Base-by-base conservation (phyloP, 2,888 invertebrate species). In the Thereva unica region DNA sequence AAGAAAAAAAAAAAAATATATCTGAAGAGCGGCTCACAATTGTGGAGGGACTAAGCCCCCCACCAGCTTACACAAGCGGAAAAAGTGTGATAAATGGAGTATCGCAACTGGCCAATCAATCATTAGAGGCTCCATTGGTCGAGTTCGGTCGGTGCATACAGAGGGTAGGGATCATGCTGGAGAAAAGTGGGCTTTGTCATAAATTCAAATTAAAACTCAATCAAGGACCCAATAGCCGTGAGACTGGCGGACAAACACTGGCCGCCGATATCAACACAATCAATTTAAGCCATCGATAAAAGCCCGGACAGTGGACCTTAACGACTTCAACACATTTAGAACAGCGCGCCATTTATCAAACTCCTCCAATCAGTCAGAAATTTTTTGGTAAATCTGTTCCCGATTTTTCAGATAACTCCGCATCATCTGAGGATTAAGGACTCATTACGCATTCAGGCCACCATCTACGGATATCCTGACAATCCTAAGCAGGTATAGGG, bases 391-490 rank as follows among this genome's bases (percentile, higher is more conserved):
- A 23, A 44, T 9, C 47, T 47, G 9, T 6, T 6, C 8, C 12
- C 10, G 6, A 12, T n/a, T 47, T 23, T 10, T 49, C 10, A 3
- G 10, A n/a, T 7, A 59, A 37, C 37, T 38, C 47, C 49, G 23
- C 23, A 23, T 23, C 23, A 23, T 59, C 49, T 59, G 37, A 59
- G 38, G 50, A 8, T 23, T 9, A 9, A 50, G 50, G 50, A 12
- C 50, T 61, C 40, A 67, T 67, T 67, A 52, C 9, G 49, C 7
- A 67, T 67, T 67, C 67, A 47, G 12, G 35, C 57, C 56, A 38
- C 35, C 50, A 42, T 40, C 45, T 64, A 45, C 64, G 67, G 64
- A 67, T 67, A 67, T 67, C 64, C 53, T 53, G 56, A 64, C 50
- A 41, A 44, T 64, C 56, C 41, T 64, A 67, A 23, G 23, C 23